Conservation (phyloP, 2,888 invertebrate genomes). For the Chymomyza amoena region DNA sequence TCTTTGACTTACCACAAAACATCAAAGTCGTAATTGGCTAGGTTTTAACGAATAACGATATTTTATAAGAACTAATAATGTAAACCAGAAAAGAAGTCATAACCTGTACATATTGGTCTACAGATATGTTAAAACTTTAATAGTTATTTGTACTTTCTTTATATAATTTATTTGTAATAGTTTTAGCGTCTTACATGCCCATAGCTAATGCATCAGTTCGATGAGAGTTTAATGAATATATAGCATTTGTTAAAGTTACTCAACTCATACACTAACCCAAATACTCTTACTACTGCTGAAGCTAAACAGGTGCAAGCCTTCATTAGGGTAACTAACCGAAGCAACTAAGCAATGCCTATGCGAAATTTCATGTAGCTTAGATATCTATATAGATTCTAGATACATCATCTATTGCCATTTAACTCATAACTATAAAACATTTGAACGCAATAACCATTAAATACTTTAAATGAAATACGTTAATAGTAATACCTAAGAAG, state of each 20-base stretch:
- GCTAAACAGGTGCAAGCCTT: neutral
- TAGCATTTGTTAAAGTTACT: neutral
- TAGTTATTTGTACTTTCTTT: neutral
- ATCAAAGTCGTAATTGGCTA: neutral
- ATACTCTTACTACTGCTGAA: constrained; percentile 1
- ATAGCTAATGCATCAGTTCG: neutral
- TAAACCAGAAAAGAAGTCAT: neutral
- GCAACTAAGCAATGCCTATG: constrained; percentile 70
- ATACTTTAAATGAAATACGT: neutral
- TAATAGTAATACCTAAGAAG: neutral
- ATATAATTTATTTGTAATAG: neutral
- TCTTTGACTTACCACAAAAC: neutral
- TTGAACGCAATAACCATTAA: neutral
- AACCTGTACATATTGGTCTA: neutral
- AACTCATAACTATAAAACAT: constrained; percentile 16
- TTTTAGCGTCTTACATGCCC: neutral
- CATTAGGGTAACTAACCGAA: constrained; percentile 52
- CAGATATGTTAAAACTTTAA: neutral
- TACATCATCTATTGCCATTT: constrained; percentile 5
- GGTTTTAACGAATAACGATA: neutral
- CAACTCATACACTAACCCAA: neutral
- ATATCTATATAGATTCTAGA: constrained; percentile 13
- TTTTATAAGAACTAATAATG: neutral
- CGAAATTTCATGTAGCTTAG: constrained; percentile 69
- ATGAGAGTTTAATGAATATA: neutral